Evolutionary conservation across 2,797 vertebrate species (phyloP), one percentile per base, ranked within the genome.

Genomic region (Chelidonichthys spinosus): DNA sequence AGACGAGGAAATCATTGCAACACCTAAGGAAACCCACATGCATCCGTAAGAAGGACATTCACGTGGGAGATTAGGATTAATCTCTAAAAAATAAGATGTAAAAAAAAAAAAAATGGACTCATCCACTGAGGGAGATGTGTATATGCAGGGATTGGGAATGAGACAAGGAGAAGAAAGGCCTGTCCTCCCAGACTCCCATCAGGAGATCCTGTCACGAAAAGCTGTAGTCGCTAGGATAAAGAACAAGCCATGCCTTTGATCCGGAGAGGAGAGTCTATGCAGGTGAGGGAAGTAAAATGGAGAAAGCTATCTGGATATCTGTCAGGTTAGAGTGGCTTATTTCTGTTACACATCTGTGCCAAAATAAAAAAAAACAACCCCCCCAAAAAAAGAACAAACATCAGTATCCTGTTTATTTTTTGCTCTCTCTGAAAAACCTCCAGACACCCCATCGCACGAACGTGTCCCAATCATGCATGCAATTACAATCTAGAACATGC

Each of bases 171-270:
- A 86, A 89, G 84, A 89, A 89, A 90, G 77, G 76, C 83, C 80
- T 78, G 79, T 87, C 83, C 80, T 85, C 66, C 49, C 76, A 85
- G 85, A 70, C 76, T 73, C 71, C 53, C 5, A 60, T 89, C 88
- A 88, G 85, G 89, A 25, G 25, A 87, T 87, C 88, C 80, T 71
- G 81, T 84, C 82, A 25, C 83, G 66, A 81, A 74, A 88, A 87
- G 83, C 87, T 84, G 85, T 55, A 84, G 81, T 88, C 74, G 39
- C 76, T n/a, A 72, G 85, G 78, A 89, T 92, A 90, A 89, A 88
- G 89, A 83, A 90, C 87, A 88, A 68, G 83, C 62, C 77, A 76
- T 49, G 77, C 70, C 90, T 92, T 92, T 92, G 90, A 93, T 92
- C 90, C 86, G 73, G 67, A 81, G 74, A 84, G 79, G 82, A 85